These are phyloP conservation scores for Neotoxoptera formosana DNA, from an alignment of 1,140 invertebrate genomes.

Conservation along the genomic window DNA sequence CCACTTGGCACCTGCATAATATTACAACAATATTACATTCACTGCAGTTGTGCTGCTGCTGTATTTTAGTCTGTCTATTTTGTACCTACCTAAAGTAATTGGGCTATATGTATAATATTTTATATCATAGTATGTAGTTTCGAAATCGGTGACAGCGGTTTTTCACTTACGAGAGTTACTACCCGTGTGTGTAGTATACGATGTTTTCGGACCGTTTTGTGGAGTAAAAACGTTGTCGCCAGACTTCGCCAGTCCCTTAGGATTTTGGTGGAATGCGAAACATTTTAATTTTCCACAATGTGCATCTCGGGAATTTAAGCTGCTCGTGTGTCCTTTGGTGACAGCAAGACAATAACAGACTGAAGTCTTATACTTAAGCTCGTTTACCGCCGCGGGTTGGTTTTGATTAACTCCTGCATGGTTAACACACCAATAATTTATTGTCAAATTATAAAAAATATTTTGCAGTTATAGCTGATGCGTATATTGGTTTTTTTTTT, in stretches of 20 bases:
- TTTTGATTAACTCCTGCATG: not conserved
- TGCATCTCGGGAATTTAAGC: not conserved
- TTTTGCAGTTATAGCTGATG: not conserved
- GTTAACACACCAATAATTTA: not conserved
- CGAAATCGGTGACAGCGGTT: not conserved
- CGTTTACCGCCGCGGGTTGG: not conserved
- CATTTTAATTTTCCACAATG: not conserved
- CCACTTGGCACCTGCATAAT: not conserved
- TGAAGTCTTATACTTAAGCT: not conserved
- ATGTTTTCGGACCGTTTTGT: not conserved
- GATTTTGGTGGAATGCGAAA: not conserved
- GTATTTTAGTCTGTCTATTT: not conserved
- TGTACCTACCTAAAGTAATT: not conserved
- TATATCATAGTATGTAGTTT: not conserved
- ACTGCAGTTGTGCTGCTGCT: too few relatives aligned
- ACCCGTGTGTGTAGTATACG: not conserved
- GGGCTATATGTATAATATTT: too few relatives aligned
- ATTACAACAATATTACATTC: too few relatives aligned
- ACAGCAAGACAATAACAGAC: not conserved
- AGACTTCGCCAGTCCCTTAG: not conserved
- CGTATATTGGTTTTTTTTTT: not conserved
- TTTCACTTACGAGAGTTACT: not conserved
- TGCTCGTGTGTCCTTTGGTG: not conserved
- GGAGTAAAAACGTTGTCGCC: not conserved
- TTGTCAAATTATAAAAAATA: not conserved